These are phyloP conservation scores for Arizona elegans DNA, from an alignment of 2,113 vertebrate species.

Conservation along the genomic window DNA sequence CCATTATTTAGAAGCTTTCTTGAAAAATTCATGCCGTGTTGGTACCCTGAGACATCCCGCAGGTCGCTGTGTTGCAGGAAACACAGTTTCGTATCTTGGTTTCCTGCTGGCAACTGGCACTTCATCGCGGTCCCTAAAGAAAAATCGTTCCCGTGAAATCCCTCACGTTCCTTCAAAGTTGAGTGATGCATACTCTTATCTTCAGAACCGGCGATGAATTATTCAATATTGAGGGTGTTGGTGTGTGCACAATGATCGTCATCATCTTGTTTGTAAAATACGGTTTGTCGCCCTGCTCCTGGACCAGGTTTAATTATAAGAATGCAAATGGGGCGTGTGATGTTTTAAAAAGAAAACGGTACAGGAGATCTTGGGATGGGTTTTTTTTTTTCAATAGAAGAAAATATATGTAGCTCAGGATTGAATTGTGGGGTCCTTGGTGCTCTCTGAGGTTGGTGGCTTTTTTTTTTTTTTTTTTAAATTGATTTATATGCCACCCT, in stretches of 20 bases:
- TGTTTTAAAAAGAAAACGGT: neutral
- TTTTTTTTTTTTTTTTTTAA: no score
- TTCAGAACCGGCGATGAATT: slow-evolving; percentile 73
- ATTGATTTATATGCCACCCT: no score
- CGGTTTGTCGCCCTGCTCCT: slow-evolving; percentile 43
- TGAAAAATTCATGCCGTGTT: slow-evolving; percentile 77
- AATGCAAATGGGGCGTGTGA: slow-evolving; percentile 10
- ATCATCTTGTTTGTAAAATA: slow-evolving; percentile 53
- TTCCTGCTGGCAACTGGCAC: slow-evolving; percentile 61
- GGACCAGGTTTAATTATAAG: slow-evolving; percentile 44
- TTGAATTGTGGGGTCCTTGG: no score
- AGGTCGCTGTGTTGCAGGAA: slow-evolving; percentile 65
- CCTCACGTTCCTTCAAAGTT: slow-evolving; percentile 58
- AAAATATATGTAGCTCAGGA: no score
- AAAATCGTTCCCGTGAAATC: slow-evolving; percentile 68
- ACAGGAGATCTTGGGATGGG: neutral
- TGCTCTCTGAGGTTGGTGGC: no score
- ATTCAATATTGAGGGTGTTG: slow-evolving; percentile 77
- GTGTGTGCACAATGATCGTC: slow-evolving; percentile 56
- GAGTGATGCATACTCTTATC: slow-evolving; percentile 69
- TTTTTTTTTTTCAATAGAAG: neutral
- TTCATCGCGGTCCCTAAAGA: slow-evolving; percentile 71
- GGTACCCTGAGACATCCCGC: slow-evolving; percentile 76
- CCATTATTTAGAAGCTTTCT: slow-evolving; percentile 83
- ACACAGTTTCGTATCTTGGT: slow-evolving; percentile 75